A percentile compares a stretch with the other conserved stretches of the same genome.
Evolutionary conservation across 2,113 vertebrate species (phyloP).

Genomic region (Gracilinanus agilis): DNA sequence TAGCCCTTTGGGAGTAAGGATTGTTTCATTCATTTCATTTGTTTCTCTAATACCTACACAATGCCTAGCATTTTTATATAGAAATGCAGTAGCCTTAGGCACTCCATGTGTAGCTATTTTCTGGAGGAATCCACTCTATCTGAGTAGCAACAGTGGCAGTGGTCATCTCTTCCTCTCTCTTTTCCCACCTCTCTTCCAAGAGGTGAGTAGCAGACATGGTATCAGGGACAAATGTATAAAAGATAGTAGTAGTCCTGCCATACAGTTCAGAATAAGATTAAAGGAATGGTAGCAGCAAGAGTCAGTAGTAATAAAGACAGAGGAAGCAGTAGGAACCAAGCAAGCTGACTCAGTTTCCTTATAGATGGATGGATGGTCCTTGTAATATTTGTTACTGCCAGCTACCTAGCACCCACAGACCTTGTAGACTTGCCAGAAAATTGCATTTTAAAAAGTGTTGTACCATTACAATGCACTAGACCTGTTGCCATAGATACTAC

Average conservation of each 20-base stretch:
- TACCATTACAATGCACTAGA: too few species aligned
- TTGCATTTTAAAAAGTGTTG: too few species aligned
- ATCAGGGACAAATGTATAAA: neutral
- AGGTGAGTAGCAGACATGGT: neutral
- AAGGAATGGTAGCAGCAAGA: too few species aligned
- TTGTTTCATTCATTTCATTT: too few species aligned
- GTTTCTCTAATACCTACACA: neutral
- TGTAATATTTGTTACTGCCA: neutral
- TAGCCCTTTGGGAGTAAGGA: too few species aligned
- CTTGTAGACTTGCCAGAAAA: too few species aligned
- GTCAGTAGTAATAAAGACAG: too few species aligned
- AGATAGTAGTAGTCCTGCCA: neutral
- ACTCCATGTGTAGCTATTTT: neutral
- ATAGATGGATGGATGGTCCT: neutral
- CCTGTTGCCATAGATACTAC: neutral
- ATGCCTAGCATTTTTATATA: neutral
- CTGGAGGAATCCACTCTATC: neutral
- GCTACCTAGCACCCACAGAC: too few species aligned
- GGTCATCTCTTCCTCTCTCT: neutral
- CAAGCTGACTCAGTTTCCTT: neutral
- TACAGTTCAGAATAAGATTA: neutral
- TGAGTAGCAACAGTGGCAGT: neutral
- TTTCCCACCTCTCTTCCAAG: neutral
- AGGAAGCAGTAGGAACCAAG: too few species aligned
- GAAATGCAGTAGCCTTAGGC: neutral